phyloP scores from a whole-genome alignment of 2,888 invertebrate species.

The Syrphus vitripennis region DNA sequence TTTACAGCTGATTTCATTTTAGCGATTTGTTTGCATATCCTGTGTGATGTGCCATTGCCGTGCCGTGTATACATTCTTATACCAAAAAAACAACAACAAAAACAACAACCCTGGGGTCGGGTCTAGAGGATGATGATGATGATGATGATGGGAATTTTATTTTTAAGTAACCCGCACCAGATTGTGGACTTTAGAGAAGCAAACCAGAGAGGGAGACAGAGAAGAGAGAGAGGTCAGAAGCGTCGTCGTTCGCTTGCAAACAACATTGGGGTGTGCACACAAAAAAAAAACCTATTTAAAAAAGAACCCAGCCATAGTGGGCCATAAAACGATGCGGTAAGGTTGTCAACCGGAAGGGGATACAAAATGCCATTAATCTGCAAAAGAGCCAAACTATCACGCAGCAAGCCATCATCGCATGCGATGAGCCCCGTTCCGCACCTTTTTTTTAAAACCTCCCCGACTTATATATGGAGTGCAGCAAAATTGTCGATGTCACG shows the following conservation, averaged over 20 bases:
- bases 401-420: constrained; percentile 75
- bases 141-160: constrained; percentile 68
- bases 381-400: constrained; percentile 80
- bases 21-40: constrained; percentile 73
- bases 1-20: constrained; percentile 81
- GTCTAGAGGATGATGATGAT: neutral
- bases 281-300: neutral
- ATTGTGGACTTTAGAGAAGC: neutral
- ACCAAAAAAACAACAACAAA: no score
- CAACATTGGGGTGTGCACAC: constrained; percentile 43
- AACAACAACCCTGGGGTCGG: neutral
- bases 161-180: constrained; percentile 51
- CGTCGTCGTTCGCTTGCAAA: constrained; percentile 24
- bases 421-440: constrained; percentile 49
- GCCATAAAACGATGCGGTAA: constrained; percentile 24
- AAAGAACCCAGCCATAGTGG: constrained; percentile 7
- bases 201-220: neutral
- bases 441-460: constrained; percentile 32
- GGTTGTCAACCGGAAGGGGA: constrained; percentile 70
- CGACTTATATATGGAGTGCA: constrained; percentile 27
- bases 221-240: neutral
- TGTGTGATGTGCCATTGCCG: constrained; percentile 24
- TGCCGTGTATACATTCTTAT: no score
- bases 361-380: constrained; percentile 80
- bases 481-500: constrained; percentile 55